Evolutionary conservation across 2,888 invertebrate species (phyloP), one percentile per base, ranked within the genome.

Genomic region (Calameuta idolon): DNA sequence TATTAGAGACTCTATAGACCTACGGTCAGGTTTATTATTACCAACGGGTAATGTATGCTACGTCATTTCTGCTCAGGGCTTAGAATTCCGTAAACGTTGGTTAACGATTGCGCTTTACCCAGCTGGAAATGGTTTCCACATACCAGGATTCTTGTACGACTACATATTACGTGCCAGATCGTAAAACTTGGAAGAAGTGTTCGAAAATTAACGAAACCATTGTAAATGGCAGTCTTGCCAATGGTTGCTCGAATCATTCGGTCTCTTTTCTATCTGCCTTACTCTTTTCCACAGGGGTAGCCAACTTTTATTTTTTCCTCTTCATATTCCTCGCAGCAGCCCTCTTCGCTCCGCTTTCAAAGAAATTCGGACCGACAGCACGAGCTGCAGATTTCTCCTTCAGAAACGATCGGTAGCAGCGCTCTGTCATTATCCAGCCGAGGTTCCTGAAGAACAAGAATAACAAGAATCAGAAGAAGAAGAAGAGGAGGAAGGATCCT

Each of bases 161-260:
- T 80, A 79, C 78, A 80, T 77, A 80, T 83, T 75, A 79, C 75
- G 79, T 23, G 55, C 23, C 23, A 9, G 23, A 55, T 82, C 82
- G 83, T 86, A 86, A 87, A 86, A 82, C 79, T 80, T 76, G 69
- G 74, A 69, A 81, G 71, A 71, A 34, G 83, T 83, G 83, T 84
- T 83, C 83, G 82, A 83, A 85, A 89, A 87, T 89, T 84, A 84
- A 83, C 80, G 83, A 55, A 86, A 84, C 81, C 83, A 82, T 85
- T 82, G 84, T 86, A 87, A 89, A 88, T 89, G 86, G 87, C 84
- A 85, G 86, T 84, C 81, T 80, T 79, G 81, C 75, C 79, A 55
- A 81, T 77, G 79, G 78, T 77, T 83, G 77, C 80, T 23, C 5
- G 23, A 55, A 55, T 55, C 23, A 23, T 23, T 55, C 23, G 2